Base-by-base conservation (phyloP, 2,113 vertebrate genomes). In the Platichthys flesus region DNA sequence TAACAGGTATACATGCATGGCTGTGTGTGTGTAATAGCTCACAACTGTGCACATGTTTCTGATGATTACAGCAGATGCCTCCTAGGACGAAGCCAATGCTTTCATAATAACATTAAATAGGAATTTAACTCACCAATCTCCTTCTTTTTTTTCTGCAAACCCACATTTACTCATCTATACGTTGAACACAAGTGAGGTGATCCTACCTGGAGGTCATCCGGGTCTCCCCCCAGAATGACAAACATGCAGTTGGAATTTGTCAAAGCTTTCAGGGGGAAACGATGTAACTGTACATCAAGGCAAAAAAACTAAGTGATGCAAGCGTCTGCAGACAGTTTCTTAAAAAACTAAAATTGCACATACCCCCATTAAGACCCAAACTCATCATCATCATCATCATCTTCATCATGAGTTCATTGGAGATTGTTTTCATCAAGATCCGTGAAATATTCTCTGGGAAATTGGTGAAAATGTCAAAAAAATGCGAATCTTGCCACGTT, bases 11-110 rank as follows among this genome's bases (percentile, higher is more conserved):
- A 40, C 20, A 23, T 18, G 12, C 10, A 42, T 18, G 15, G 3
- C 47, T 51, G 47, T n/a, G 52, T 13, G 37, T 70, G 40, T 23
- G 18, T 60, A 60, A 28, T 47, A 31, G 37, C n/a, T 59, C 9
- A 24, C 28, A 28, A 21, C 56, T 61, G 10, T 61, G 47, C 58
- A 55, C 56, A 76, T 54, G 57, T 42, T 62, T 28, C 6, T n/a
- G 54, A 51, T 16, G 56, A 26, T 61, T 58, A 23, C 4, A 51
- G 12, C 57, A 63, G 20, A 13, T 63, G 67, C 9, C 16, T 62
- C 35, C 7, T 2, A 24, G 40, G 40, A 63, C 12, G 14, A 63
- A 2, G 16, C 20, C 56, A 49, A 18, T 5, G 42, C 20, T 54
- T n/a, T 54, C 8, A n/a, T 54, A 20, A 54, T 54, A 9, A n/a